Evolutionary conservation across 2,888 invertebrate species (phyloP).

Genomic region (Lamellibrachia satsuma): DNA sequence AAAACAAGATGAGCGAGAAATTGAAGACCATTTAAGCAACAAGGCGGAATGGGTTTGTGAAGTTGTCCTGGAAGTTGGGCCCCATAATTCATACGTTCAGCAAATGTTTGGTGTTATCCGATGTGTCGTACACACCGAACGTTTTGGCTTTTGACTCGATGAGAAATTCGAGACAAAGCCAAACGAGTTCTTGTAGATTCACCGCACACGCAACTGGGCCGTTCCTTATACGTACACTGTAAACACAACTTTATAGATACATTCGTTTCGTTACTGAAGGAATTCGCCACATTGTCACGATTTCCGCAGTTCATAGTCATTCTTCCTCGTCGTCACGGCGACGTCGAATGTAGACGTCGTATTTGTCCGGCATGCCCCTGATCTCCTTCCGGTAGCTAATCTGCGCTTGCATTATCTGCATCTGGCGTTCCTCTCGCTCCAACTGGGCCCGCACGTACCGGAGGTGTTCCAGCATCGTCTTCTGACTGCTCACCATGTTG

Average conservation of each 20-base stretch:
- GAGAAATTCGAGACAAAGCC: background rate
- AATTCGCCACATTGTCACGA: background rate
- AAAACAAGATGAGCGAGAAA: too few species aligned
- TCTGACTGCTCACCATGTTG: constrained; percentile 9
- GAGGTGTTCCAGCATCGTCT: constrained; percentile 20
- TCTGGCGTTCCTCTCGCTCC: constrained; percentile 20
- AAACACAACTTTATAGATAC: too few species aligned
- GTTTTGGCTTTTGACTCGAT: background rate
- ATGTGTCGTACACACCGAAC: background rate
- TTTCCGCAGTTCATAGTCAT: background rate
- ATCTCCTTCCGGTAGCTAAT: constrained; percentile 3
- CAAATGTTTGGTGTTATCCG: background rate
- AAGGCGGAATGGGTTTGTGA: background rate
- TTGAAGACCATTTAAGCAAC: background rate
- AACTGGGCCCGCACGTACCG: background rate
- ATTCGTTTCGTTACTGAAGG: background rate
- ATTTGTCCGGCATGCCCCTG: background rate
- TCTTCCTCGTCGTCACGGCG: background rate
- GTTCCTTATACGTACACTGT: too few species aligned
- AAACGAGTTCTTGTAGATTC: background rate
- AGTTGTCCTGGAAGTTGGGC: background rate
- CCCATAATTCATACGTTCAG: background rate
- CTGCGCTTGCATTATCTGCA: constrained; percentile 13
- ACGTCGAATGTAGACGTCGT: background rate
- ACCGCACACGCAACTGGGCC: too few species aligned